Base-by-base conservation (phyloP, 2,888 invertebrate genomes). In the Lepidonotus clava region DNA sequence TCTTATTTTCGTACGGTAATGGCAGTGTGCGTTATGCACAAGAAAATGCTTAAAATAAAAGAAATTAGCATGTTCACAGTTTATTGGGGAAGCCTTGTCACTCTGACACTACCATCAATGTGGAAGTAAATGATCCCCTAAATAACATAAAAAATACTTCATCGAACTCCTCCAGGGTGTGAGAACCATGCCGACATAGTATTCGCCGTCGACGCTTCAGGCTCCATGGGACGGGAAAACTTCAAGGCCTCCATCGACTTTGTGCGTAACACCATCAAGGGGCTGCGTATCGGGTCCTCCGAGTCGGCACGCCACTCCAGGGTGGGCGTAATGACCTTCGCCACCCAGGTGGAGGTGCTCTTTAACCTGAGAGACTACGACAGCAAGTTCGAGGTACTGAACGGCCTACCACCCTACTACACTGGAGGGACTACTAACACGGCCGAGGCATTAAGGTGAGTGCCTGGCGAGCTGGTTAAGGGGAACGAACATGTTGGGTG, bases 191-290 rank as follows among this genome's bases (percentile, higher is more conserved):
- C 86, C 18, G 89, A 89, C 83, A 41, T 89, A 2, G 89, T 89
- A 2, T 88, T 89, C 80, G 88, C 88, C 28, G 24, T 89, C 18
- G 89, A 89, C 61, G 87, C 88, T 4, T 89, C 89, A 6, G 86
- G 87, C 8, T 87, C 87, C 24, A 83, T 87, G 11, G 87, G 88
- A 0, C 46, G 83, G 53, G 77, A 34, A 0, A 89, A 89, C 86
- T 89, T 89, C 83, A 66, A 86, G 80, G 85, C 77, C 77, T 40
- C 86, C 24, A 46, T 89, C 8, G 86, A 84, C 38, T 89, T 89
- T 51, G 86, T 86, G 34, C 51, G 86, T 11, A 28, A 86, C 38
- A 53, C 53, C 77, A 86, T 86, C 56, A 21, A 53, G 24, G 80
- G 77, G 4, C 34, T 86, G 53, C 77, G 80, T n/a, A 86, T 86